Evolutionary conservation across 2,113 vertebrate species (phyloP), one percentile per base, ranked within the genome.

Genomic region (Phyllostomus discolor): DNA sequence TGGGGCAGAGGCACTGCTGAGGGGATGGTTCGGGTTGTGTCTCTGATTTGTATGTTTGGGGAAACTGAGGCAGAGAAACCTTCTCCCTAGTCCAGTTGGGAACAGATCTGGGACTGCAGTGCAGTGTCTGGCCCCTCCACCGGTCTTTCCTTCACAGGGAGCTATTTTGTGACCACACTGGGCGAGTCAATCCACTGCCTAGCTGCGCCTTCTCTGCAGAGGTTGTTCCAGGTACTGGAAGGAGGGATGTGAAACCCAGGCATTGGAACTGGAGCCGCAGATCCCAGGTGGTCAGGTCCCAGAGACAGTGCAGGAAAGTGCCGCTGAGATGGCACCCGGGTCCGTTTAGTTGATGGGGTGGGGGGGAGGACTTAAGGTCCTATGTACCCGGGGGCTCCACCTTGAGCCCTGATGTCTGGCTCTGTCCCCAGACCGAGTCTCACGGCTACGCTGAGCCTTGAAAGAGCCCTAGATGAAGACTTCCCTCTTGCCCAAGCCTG

Each of bases 151-250:
- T 88, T 88, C 10, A 0, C 94, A 98, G 97, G 97, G 33, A 97
- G 35, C 62, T 91, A 88, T 88, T 96, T 98, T 41, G 91, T 98
- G 85, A 12, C 78, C 16, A 80, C 97, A 0, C 35, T 69, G 86
- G 86, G 97, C 10, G 43, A 88, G 5, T 46, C 24, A 0, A 62
- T 97, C 48, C 62, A 83, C 10, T 88, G 94, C 62, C n/a, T 97
- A 4, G 73, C 70, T 0, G 88, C 93, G 16, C 93, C 97, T 50
- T 97, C 95, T 93, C 85, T 96, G 0, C 93, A 35, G 19, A 96
- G 46, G 76, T 20, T 94, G 82, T 97, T 98, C 87, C 94, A 98
- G 97, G 97, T 97, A 97, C 64, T 16, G 33, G 54, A 28, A 50
- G 26, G 73, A 54, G 38, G 59, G 10, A 0, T 28, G 17, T 1